Evolutionary conservation across 2,888 invertebrate genomes (phyloP).

Genomic region (Elmis aenea): DNA sequence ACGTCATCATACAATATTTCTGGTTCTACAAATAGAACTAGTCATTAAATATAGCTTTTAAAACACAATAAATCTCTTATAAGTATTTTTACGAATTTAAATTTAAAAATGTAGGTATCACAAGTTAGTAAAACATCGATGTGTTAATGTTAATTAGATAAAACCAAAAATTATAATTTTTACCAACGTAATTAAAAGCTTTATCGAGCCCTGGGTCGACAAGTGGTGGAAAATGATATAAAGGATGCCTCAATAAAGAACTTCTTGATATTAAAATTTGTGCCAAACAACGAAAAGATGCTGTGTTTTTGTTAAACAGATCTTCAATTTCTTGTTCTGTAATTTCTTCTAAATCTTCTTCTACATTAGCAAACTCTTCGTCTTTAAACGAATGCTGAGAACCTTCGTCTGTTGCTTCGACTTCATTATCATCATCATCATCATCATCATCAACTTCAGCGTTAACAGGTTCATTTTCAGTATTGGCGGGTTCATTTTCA

Average conservation of each 20-base stretch:
- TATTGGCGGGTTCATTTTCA: too few species aligned
- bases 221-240: slow-evolving; percentile 46
- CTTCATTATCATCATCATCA: slow-evolving; percentile 4
- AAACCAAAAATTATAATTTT: too few species aligned
- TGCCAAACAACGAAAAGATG: slow-evolving; percentile 42
- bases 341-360: slow-evolving; percentile 5
- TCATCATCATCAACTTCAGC: background rate
- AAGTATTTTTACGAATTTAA: too few species aligned
- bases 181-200: slow-evolving; percentile 38
- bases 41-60: too few species aligned
- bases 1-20: slow-evolving; percentile 31
- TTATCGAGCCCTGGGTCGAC: slow-evolving; percentile 43
- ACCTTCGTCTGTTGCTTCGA: slow-evolving; percentile 2
- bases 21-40: slow-evolving; percentile 31
- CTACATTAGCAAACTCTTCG: background rate
- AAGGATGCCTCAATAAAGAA: slow-evolving; percentile 47
- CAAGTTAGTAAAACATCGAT: slow-evolving; percentile 2
- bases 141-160: background rate
- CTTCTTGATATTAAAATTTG: slow-evolving; percentile 45
- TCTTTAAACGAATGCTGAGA: slow-evolving; percentile 10
- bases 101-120: too few species aligned
- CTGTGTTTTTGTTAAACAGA: slow-evolving; percentile 35
- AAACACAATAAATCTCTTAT: too few species aligned
- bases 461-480: background rate
- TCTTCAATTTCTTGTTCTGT: slow-evolving; percentile 34